These are phyloP conservation scores for Pristionchus fissidentatus DNA, from an alignment of 2,888 invertebrate genomes.

Conservation along the genomic window DNA sequence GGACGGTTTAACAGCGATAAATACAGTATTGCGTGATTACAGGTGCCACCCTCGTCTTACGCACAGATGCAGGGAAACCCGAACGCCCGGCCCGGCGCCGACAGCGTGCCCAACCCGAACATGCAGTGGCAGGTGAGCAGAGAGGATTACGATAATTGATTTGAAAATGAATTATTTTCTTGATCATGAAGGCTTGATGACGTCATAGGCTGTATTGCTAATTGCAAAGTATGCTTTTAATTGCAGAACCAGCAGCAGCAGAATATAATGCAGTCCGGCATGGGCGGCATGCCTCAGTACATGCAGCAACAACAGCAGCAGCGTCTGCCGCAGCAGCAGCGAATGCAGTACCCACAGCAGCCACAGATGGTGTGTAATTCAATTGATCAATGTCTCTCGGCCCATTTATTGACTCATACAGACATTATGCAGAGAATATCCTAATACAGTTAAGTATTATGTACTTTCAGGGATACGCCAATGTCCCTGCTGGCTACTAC, in stretches of 20 bases:
- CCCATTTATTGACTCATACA: no score
- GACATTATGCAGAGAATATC: background rate
- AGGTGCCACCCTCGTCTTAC: background rate
- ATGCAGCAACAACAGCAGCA: conserved; percentile 20
- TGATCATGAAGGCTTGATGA: no score
- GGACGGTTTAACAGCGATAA: no score
- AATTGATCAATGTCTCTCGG: background rate
- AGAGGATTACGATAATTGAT: background rate
- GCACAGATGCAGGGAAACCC: conserved; percentile 6
- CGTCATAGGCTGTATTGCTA: background rate
- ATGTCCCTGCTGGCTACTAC: background rate
- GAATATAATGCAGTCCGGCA: background rate
- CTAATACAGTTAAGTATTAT: background rate
- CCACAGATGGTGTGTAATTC: background rate
- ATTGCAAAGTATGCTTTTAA: background rate
- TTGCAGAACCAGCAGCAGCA: conserved; percentile 7
- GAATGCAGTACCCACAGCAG: background rate
- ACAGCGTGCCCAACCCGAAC: background rate
- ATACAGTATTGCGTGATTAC: background rate
- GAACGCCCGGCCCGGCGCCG: background rate
- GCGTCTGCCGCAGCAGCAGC: background rate
- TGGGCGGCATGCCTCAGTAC: background rate
- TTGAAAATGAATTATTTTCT: background rate
- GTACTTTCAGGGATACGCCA: background rate
- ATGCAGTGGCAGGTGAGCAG: conserved; percentile 13